Percentiles rank a stretch among this genome's conserved stretches.
phyloP scores from a whole-genome alignment of 2,113 vertebrate genomes.

The Anhinga anhinga region DNA sequence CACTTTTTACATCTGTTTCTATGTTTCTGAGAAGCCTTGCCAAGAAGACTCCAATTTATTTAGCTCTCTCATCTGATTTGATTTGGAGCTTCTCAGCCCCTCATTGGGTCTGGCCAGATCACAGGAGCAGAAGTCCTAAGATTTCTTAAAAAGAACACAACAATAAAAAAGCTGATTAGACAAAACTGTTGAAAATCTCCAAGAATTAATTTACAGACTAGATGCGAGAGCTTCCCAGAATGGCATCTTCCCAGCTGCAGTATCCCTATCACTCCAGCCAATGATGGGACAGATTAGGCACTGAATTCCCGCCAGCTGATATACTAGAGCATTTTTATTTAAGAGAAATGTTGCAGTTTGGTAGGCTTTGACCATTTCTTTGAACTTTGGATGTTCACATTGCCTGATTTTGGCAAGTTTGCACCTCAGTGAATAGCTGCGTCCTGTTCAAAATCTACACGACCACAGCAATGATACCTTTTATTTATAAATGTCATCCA shows the following conservation, averaged over 20 bases:
- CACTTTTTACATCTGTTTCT: constrained; percentile 35
- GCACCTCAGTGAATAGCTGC: background rate
- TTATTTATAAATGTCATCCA: background rate
- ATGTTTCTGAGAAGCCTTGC: constrained; percentile 4
- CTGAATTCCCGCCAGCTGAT: background rate
- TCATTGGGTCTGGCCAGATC: background rate
- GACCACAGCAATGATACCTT: background rate
- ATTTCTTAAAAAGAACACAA: background rate
- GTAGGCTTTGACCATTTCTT: background rate
- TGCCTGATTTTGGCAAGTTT: background rate
- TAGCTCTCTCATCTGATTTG: background rate
- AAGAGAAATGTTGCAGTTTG: background rate
- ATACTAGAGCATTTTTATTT: background rate
- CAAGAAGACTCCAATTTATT: constrained; percentile 38
- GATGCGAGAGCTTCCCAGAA: background rate
- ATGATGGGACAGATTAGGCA: background rate
- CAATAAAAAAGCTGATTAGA: background rate
- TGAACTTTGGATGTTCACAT: background rate
- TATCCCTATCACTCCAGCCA: background rate
- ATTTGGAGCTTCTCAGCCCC: background rate
- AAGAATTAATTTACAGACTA: background rate
- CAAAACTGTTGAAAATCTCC: background rate
- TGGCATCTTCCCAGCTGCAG: background rate
- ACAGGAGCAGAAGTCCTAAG: constrained; percentile 14
- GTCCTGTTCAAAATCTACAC: background rate